Evolutionary conservation across 2,113 vertebrate species (phyloP), one percentile per base, ranked within the genome.

Genomic region (Nerophis lumbriciformis): DNA sequence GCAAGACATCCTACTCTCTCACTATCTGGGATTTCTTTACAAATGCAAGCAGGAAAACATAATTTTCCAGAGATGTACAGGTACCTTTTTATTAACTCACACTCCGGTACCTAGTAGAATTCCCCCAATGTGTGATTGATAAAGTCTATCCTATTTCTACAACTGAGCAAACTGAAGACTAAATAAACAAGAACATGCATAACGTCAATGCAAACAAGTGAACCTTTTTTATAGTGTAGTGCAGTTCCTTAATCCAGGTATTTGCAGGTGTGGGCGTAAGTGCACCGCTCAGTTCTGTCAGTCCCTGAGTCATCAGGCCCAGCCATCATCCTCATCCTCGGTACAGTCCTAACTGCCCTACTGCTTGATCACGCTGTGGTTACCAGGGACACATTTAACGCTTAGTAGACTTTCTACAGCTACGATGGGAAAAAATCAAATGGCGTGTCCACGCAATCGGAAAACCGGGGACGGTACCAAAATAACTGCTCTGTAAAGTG

Each of bases 241-340:
- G 21, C 65, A 36, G 45, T 70, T 66, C 37, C 19, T 35, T 81
- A 80, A 71, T 80, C 77, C 72, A 79, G 82, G 77, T 87, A 77
- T 78, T 69, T 71, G 52, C 58, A 76, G 66, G 63, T 81, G 77
- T 65, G 71, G 69, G 78, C 4, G 57, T 71, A 48, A n/a, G 63
- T 21, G 7, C 36, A 5, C 69, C 58, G 42, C n/a, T 45, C 11
- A 48, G 65, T 54, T 58, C 57, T 38, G 44, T 64, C 71, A 65
- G 67, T 69, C 64, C 71, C 54, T 80, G 81, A 85, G 76, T 88
- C 80, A 75, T 48, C 68, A 35, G 44, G 61, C 65, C 59, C 38
- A 63, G 73, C 58, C 67, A 52, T 73, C 72, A 62, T 76, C 59
- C 60, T 58, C 48, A 35, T 65, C 65, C 63, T 73, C 37, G 65